A percentile compares a stretch with the other conserved stretches of the same genome.
Conservation (phyloP, 2,797 vertebrate species). For the Nannoperca australis region DNA sequence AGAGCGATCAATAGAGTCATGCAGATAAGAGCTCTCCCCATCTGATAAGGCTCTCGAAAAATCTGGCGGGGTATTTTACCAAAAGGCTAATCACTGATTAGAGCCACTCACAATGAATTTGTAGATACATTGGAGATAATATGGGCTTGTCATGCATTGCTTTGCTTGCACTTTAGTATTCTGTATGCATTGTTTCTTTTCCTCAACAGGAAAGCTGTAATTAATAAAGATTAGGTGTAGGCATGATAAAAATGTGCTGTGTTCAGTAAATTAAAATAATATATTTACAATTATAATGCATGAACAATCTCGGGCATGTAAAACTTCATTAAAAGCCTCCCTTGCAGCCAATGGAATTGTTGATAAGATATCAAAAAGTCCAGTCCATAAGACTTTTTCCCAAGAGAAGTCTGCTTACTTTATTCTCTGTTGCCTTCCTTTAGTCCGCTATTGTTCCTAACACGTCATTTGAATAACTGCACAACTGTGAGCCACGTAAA, state of each 20-base stretch:
- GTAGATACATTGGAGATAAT: slow-evolving; percentile 47
- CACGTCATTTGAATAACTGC: slow-evolving; percentile 69
- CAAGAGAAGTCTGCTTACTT: slow-evolving; percentile 28
- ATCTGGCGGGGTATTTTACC: slow-evolving; percentile 59
- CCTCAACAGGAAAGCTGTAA: slow-evolving; percentile 8
- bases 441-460: slow-evolving; percentile 49
- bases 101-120: slow-evolving; percentile 47
- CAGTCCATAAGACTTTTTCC: neutral
- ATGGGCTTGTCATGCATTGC: slow-evolving; percentile 2
- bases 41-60: slow-evolving; percentile 79
- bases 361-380: slow-evolving; percentile 16
- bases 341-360: neutral
- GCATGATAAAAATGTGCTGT: neutral
- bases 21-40: slow-evolving; percentile 84
- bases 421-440: slow-evolving; percentile 42
- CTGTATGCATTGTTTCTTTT: slow-evolving; percentile 9
- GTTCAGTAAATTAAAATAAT: neutral
- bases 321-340: slow-evolving; percentile 7
- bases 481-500: slow-evolving; percentile 62
- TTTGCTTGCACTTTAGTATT: neutral
- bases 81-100: slow-evolving; percentile 69
- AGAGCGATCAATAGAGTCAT: slow-evolving; percentile 80
- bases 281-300: neutral
- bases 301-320: neutral
- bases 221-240: neutral